Conservation (phyloP, 2,113 vertebrate species). For the Oreocharis arfaki region DNA sequence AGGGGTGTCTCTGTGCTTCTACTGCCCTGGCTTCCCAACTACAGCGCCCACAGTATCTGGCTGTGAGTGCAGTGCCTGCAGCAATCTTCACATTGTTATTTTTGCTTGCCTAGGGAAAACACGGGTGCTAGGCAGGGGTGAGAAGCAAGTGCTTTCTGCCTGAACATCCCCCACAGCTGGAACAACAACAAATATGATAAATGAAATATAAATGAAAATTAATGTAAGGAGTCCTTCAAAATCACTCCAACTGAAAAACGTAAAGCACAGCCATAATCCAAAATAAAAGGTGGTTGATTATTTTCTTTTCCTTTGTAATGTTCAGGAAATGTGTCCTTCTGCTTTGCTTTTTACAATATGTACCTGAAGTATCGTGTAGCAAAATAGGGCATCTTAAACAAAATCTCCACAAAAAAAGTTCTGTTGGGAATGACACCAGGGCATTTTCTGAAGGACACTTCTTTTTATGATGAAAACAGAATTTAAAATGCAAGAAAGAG, state of each 20-base stretch:
- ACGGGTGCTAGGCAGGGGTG: neutral
- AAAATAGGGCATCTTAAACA: neutral
- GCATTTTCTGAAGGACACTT: neutral
- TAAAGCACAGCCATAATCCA: neutral
- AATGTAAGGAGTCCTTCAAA: neutral
- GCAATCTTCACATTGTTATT: neutral
- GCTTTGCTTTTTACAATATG: neutral
- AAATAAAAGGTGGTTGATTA: neutral
- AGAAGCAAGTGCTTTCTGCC: neutral
- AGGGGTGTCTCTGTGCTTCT: neutral
- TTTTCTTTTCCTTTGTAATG: neutral
- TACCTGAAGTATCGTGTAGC: neutral
- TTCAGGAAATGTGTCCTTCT: neutral
- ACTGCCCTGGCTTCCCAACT: neutral
- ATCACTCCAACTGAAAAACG: neutral
- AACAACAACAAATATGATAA: neutral
- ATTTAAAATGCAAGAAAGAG: constrained; percentile 20
- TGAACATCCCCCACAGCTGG: neutral
- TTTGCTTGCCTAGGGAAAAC: neutral
- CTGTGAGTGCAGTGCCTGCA: neutral
- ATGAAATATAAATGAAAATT: neutral
- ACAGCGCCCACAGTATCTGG: neutral
- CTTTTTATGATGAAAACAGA: neutral
- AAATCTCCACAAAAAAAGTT: neutral
- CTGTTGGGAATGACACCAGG: neutral